phyloP scores from a whole-genome alignment of 2,797 vertebrate species.

The Momotus momota region DNA sequence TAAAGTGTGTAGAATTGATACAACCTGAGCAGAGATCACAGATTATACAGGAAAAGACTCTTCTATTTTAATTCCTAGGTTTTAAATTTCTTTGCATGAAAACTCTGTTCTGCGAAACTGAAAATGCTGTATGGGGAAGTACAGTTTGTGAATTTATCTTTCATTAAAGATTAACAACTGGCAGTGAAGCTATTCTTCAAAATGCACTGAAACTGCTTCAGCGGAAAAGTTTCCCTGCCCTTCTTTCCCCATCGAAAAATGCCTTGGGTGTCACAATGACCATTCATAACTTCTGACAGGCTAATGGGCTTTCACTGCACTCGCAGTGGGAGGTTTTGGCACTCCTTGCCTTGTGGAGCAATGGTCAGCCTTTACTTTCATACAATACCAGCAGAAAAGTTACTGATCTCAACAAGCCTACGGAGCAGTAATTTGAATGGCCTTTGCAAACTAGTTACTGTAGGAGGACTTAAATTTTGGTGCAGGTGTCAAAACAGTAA shows the following conservation, averaged over 20 bases:
- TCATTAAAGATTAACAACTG: background rate
- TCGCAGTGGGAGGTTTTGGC: conserved; percentile 6
- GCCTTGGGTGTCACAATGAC: background rate
- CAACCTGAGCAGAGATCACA: background rate
- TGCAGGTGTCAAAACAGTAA: background rate
- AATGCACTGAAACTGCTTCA: background rate
- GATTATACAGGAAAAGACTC: background rate
- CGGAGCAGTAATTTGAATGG: background rate
- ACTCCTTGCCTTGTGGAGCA: background rate
- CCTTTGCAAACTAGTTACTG: background rate
- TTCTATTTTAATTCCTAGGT: background rate
- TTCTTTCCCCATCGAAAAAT: background rate
- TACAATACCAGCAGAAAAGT: background rate
- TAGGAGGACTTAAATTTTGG: background rate
- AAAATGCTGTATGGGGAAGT: background rate
- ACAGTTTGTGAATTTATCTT: background rate
- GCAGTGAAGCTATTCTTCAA: background rate
- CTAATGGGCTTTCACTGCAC: background rate
- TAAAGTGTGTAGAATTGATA: background rate
- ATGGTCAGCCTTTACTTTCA: background rate
- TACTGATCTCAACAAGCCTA: background rate
- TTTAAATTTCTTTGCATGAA: background rate
- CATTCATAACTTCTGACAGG: conserved; percentile 41
- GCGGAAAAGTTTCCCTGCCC: background rate
- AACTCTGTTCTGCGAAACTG: background rate